Conservation (phyloP, 1,140 invertebrate genomes). For the Lysiphlebus fabarum region DNA sequence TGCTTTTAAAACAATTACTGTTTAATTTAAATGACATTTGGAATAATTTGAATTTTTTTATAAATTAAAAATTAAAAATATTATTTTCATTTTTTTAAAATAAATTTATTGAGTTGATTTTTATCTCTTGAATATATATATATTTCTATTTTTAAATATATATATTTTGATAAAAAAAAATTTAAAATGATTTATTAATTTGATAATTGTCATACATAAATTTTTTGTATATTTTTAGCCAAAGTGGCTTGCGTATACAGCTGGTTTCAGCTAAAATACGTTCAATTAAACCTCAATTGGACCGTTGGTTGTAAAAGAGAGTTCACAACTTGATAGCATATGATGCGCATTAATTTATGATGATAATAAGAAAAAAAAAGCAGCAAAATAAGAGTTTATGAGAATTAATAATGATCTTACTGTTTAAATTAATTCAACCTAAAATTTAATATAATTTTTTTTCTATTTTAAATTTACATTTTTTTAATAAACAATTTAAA, state of each 20-base stretch:
- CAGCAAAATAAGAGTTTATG: conserved; percentile 5
- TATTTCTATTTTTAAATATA: not conserved
- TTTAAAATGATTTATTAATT: not conserved
- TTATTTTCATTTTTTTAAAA: no score
- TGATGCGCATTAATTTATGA: conserved; percentile 27
- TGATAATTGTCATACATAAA: no score
- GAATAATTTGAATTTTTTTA: no score
- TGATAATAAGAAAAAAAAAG: conserved; percentile 21
- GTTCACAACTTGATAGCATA: not conserved
- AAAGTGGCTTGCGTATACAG: conserved; percentile 23
- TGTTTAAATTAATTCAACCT: conserved; percentile 7
- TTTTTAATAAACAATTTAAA: no score
- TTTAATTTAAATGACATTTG: no score
- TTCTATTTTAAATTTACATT: no score
- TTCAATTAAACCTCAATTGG: conserved; percentile 30
- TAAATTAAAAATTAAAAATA: no score
- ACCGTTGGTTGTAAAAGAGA: conserved; percentile 12
- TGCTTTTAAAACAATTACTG: no score
- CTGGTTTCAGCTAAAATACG: conserved; percentile 26
- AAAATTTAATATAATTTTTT: not conserved
- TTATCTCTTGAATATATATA: no score
- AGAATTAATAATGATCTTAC: conserved; percentile 1
- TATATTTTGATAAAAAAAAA: not conserved
- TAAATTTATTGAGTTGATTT: no score
- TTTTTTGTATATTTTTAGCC: not conserved